A percentile compares a stretch with the other conserved stretches of the same genome.
Conservation (phyloP, 2,113 vertebrate genomes). For the Sialia sialis region DNA sequence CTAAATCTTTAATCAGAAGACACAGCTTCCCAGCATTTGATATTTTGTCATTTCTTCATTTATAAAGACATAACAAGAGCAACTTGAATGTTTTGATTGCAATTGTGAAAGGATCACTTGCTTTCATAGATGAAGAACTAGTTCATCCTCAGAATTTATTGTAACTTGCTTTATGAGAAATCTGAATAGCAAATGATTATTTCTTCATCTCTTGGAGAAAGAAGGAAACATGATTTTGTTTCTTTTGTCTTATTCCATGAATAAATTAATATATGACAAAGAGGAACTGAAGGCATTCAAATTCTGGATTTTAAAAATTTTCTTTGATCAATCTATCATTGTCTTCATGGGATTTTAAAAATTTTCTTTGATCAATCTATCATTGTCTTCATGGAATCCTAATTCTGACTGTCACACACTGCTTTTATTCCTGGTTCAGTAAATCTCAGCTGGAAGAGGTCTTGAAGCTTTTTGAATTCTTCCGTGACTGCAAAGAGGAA, state of each 20-base stretch:
- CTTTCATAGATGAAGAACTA: not conserved
- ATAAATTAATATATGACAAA: not conserved
- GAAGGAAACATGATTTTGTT: not conserved
- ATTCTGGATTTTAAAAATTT: not conserved
- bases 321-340: not conserved
- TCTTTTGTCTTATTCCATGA: not conserved
- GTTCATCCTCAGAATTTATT: not conserved
- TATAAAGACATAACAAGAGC: not conserved
- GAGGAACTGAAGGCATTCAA: not conserved
- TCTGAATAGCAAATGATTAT: not conserved
- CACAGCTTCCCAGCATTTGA: not conserved
- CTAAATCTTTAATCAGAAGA: not conserved
- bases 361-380: not conserved
- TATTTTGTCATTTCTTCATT: not conserved
- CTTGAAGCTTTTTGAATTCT: constrained; percentile 79
- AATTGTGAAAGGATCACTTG: not conserved
- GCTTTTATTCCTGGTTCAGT: constrained; percentile 54
- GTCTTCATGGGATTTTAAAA: not conserved
- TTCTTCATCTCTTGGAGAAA: not conserved
- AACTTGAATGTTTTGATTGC: not conserved
- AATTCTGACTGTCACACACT: not conserved
- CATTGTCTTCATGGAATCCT: not conserved
- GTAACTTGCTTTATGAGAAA: not conserved
- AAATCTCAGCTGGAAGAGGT: constrained; percentile 77
- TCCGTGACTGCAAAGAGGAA: constrained; percentile 82